A percentile compares a stretch with the other conserved stretches of the same genome.
Evolutionary conservation across 92 coral and sea anemone species (phyloP).

Genomic region (Micromussa lordhowensis): DNA sequence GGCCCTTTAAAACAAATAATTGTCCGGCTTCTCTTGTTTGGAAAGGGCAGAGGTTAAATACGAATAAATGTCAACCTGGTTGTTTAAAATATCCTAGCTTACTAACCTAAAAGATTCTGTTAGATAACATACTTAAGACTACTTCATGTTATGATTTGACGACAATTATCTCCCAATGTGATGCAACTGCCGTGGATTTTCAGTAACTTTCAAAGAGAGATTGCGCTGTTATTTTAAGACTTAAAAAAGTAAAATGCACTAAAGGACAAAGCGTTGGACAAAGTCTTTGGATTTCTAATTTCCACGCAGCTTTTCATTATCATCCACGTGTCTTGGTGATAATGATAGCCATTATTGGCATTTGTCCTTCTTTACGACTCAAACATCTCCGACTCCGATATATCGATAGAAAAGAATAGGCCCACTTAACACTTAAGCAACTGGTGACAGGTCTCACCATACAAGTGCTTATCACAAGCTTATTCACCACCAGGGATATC

Average conservation of each 20-base stretch:
- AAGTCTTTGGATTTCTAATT: background rate
- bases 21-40: background rate
- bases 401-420: background rate
- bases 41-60: background rate
- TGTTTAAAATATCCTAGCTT: background rate
- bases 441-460: background rate
- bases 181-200: no score
- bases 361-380: background rate
- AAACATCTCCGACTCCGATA: no score
- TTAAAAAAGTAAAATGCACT: background rate
- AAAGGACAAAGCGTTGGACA: background rate
- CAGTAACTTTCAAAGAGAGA: background rate
- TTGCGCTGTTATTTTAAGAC: background rate
- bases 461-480: background rate
- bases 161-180: no score
- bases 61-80: background rate
- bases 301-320: background rate
- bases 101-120: background rate
- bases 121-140: no score
- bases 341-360: background rate
- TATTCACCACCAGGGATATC: constrained; percentile 1
- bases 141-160: no score
- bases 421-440: constrained; percentile 5
- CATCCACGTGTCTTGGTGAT: constrained; percentile 4
- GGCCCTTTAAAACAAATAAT: background rate